Evolutionary conservation across 2,113 vertebrate genomes (phyloP), one percentile per base, ranked within the genome.

Genomic region (Illadopsis cleaveri): DNA sequence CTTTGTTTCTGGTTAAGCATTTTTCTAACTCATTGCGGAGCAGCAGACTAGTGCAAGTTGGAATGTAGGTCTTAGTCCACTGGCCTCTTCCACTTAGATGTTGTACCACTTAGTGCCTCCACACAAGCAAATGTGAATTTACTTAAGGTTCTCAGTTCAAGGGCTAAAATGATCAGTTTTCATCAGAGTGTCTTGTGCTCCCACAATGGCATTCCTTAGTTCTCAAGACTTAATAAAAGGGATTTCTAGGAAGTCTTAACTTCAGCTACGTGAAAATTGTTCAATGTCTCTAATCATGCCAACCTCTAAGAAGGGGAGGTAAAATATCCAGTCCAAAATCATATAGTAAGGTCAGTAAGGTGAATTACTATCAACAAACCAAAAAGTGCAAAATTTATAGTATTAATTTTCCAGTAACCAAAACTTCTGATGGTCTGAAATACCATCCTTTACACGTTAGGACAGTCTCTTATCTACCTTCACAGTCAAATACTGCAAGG

Each of bases 31-130:
- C 6, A 3, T 30, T 47, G 5, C 30, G 24, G 12, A 76, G 8
- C 12, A 72, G 8, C 27, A 76, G 57, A 11, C 2, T 45, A 48
- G 21, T 24, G 16, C 5, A 53, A 33, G 24, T 87, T 47, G 12
- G 6, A 53, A 33, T 20, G 6, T 10, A 57, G 60, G n/a, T 45
- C 3, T 44, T 40, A 57, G 33, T 37, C 25, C 3, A 3, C 18
- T 75, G 35, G 6, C 4, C 3, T 89, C 19, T 23, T 56, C 8
- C 42, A 30, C 23, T 57, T 40, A 42, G 17, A 19, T 23, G 8
- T 51, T 7, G 1, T 40, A 69, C 11, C 7, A n/a, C 3, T 50
- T 23, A 2, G 2, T 40, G 13, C 11, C 6, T 89, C 47, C 1
- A 2, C 12, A 72, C 2, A 57, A n/a, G 19, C 11, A 61, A 38